Conservation (phyloP, 2,113 vertebrate genomes). For the Centropus unirufus region DNA sequence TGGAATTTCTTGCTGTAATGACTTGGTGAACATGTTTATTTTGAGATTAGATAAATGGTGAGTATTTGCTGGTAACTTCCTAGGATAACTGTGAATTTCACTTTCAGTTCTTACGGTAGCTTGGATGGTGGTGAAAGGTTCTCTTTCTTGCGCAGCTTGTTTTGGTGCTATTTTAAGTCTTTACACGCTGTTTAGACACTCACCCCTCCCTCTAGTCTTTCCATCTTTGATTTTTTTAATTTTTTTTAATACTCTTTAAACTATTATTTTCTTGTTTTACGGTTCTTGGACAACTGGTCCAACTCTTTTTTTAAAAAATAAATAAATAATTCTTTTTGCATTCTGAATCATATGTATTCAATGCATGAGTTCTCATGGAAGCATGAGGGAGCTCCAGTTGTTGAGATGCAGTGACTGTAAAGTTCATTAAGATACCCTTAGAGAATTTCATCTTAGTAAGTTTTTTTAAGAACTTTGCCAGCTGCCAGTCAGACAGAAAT, state of each 20-base stretch:
- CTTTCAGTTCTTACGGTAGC: neutral
- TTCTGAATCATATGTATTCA: neutral
- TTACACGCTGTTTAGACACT: neutral
- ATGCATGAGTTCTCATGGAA: neutral
- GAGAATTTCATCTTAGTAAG: neutral
- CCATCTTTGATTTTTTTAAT: neutral
- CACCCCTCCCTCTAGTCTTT: neutral
- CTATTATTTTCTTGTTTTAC: neutral
- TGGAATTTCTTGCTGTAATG: neutral
- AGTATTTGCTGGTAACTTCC: neutral
- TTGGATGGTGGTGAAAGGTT: neutral
- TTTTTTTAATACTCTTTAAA: neutral
- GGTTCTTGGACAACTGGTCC: neutral
- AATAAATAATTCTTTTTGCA: neutral
- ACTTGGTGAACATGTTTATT: neutral
- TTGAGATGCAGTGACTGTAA: neutral
- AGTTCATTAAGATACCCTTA: neutral
- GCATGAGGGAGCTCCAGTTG: neutral
- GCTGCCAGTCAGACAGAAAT: neutral
- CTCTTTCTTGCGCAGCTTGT: neutral
- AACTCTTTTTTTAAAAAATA: neutral
- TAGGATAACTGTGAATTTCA: neutral
- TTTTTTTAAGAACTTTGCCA: neutral
- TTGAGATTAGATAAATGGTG: neutral
- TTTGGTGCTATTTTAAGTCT: neutral